Evolutionary conservation across 2,113 vertebrate genomes (phyloP).

Genomic region (Falcunculus frontatus): DNA sequence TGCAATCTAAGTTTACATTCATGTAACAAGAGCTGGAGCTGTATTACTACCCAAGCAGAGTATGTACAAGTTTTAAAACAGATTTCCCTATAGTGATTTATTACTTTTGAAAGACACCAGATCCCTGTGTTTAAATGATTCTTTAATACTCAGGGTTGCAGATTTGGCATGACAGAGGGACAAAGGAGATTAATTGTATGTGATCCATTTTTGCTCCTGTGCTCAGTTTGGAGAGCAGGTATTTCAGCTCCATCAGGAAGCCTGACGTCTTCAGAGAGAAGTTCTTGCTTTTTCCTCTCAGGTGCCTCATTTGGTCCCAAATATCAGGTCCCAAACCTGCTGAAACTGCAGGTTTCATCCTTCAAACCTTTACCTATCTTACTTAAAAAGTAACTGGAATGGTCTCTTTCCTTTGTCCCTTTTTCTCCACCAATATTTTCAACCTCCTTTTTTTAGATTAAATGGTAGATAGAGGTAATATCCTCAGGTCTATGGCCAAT

Average conservation of each 20-base stretch:
- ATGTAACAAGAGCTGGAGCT: background rate
- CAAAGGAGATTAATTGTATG: background rate
- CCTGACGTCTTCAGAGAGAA: background rate
- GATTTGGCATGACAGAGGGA: background rate
- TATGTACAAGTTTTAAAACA: background rate
- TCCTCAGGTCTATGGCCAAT: background rate
- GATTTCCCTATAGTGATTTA: background rate
- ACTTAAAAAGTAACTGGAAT: background rate
- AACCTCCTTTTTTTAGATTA: background rate
- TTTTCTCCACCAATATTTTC: background rate
- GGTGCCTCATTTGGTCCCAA: background rate
- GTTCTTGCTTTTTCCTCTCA: background rate
- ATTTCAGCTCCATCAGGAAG: background rate
- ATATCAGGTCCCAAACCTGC: background rate
- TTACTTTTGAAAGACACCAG: background rate
- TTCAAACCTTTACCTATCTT: background rate
- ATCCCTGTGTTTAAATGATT: background rate
- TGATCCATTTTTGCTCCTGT: background rate
- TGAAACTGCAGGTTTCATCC: background rate
- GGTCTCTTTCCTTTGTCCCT: background rate
- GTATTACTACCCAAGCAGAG: background rate
- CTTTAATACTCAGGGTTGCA: background rate
- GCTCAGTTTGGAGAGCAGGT: background rate
- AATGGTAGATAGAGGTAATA: background rate
- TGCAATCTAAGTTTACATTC: background rate